Evolutionary conservation across 2,888 invertebrate genomes (phyloP).

Genomic region (Ennomos erosarius): DNA sequence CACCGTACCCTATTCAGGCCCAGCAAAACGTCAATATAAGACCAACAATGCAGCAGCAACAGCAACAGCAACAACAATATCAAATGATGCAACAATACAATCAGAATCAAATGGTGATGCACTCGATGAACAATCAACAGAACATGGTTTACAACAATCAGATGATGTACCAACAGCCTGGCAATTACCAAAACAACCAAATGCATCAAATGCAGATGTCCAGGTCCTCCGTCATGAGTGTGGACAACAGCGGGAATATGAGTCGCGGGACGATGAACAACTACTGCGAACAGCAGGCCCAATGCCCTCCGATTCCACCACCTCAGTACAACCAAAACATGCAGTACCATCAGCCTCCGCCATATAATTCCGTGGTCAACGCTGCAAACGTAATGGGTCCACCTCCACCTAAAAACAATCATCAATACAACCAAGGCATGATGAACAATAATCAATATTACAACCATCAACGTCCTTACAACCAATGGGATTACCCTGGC

Average conservation of each 20-base stretch:
- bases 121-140: constrained; percentile 62
- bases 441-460: constrained; percentile 81
- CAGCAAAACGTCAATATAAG: constrained; percentile 64
- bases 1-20: constrained; percentile 67
- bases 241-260: constrained; percentile 77
- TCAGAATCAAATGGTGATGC: constrained; percentile 65
- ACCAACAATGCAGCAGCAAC: constrained; percentile 61
- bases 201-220: constrained; percentile 77
- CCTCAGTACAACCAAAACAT: constrained; percentile 69
- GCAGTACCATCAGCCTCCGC: constrained; percentile 74
- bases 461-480: constrained; percentile 76
- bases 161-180: constrained; percentile 63
- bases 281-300: constrained; percentile 70
- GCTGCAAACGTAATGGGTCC: constrained; percentile 78
- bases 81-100: constrained; percentile 73
- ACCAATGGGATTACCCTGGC: constrained; percentile 76
- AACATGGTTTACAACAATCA: constrained; percentile 68
- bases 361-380: constrained; percentile 75
- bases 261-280: constrained; percentile 70
- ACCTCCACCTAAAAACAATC: constrained; percentile 79
- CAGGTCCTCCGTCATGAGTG: constrained; percentile 78
- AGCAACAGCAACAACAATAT: constrained; percentile 47
- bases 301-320: constrained; percentile 55
- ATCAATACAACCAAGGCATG: constrained; percentile 79
- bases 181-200: constrained; percentile 68